Evolutionary conservation across 2,888 invertebrate species (phyloP), one percentile per base, ranked within the genome.

Genomic region (Aleiodes alternator): DNA sequence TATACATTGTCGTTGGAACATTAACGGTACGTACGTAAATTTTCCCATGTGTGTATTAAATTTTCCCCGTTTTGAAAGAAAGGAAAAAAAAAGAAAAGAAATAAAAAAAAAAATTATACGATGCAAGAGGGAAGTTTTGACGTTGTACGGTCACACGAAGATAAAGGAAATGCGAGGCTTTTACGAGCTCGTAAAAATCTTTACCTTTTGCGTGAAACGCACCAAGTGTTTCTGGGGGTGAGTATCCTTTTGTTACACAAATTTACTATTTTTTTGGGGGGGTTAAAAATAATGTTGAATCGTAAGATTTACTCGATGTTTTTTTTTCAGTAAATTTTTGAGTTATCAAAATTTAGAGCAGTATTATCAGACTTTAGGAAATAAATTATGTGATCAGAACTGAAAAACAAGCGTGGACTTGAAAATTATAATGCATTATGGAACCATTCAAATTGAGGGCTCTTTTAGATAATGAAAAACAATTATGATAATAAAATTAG

Each of bases 171-270:
- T 61, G 61, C 43, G 14, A 61, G 38, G 61, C 43, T 82, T 84
- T 85, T 85, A 85, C 81, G 79, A 78, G 77, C 76, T 79, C 79
- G 78, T 81, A 81, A 80, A 81, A 80, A 75, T 75, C 69, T 43
- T 48, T 64, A 43, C 48, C 64, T 64, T 64, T 64, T 48, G 34
- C 23, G 16, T 64, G 48, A 57, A 61, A 59, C 69, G 34, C 64
- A 29, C 38, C 72, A 74, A 69, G 51, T 64, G 64, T 14, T 38
- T 43, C 43, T 11, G 34, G 50, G 29, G 29, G n/a, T 23, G 43
- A 16, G 48, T 7, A 43, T 43, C 9, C 11, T 43, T 53, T n/a
- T 16, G 53, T 38, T 50, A n/a, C 31, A 16, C 4, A 56, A 29
- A 66, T 23, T 48, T 16, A 43, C 14, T 7, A 38, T 14, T 48